A percentile compares a stretch with the other conserved stretches of the same genome.
Conservation (phyloP, 2,113 vertebrate species). For the Oostethus manadensis region DNA sequence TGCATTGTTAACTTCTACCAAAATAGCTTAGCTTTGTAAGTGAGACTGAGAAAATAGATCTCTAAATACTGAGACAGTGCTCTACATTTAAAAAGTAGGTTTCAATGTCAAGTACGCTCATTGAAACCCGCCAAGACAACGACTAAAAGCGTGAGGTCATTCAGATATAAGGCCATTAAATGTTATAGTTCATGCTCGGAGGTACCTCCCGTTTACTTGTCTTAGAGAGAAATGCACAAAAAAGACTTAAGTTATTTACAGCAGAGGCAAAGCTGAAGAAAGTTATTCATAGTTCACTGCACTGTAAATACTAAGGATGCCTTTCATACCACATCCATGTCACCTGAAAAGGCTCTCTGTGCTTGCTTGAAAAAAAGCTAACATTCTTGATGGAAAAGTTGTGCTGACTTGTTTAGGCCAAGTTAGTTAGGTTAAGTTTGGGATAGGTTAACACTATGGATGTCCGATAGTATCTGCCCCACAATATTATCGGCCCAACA, state of each 20-base stretch:
- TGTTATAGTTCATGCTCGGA: constrained; percentile 85
- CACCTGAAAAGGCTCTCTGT: constrained; percentile 37
- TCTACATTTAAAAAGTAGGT: constrained; percentile 61
- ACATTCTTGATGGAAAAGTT: neutral
- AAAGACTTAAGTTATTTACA: constrained; percentile 68
- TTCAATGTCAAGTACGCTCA: constrained; percentile 55
- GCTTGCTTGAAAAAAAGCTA: constrained; percentile 23
- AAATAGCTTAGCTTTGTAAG: constrained; percentile 69
- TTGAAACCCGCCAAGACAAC: constrained; percentile 56
- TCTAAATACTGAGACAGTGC: constrained; percentile 64
- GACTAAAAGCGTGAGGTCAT: constrained; percentile 72
- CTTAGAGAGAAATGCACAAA: constrained; percentile 43
- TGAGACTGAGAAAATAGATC: constrained; percentile 69
- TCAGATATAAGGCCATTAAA: constrained; percentile 77
- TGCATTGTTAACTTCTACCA: constrained; percentile 64
- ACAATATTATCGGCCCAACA: no score
- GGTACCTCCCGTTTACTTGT: constrained; percentile 63
- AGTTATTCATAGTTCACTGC: constrained; percentile 46
- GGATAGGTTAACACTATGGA: no score
- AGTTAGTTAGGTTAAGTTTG: constrained; percentile 16
- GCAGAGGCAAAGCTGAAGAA: constrained; percentile 66
- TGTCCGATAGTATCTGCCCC: no score
- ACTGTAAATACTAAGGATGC: neutral
- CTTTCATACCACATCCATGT: constrained; percentile 55
- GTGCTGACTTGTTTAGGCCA: neutral